These are phyloP conservation scores for Oscheius sp. DNA, from an alignment of 2,888 invertebrate species.

Conservation along the genomic window DNA sequence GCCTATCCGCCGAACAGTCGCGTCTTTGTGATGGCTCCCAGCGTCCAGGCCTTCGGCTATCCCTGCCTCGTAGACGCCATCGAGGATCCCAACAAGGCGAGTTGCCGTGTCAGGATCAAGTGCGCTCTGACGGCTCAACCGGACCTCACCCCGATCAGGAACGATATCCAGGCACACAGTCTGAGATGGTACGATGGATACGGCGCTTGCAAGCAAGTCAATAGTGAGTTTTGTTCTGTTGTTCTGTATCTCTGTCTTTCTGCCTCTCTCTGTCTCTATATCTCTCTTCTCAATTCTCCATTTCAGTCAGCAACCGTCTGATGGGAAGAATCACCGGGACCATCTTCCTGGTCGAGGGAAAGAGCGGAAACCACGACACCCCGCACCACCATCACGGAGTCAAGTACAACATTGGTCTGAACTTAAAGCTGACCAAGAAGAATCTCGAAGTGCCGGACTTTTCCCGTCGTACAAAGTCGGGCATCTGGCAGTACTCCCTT, in stretches of 20 bases:
- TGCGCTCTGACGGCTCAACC: conserved; percentile 61
- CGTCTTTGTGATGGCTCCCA: conserved; percentile 48
- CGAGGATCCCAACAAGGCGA: conserved; percentile 20
- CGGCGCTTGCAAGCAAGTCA: conserved; percentile 78
- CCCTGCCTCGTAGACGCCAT: conserved; percentile 46
- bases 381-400: too few species aligned
- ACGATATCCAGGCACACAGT: conserved; percentile 40
- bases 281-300: background rate
- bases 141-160: conserved; percentile 69
- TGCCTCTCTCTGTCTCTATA: background rate
- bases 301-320: conserved; percentile 78
- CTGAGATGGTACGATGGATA: conserved; percentile 47
- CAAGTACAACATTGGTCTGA: conserved; percentile 83
- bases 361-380: conserved; percentile 50
- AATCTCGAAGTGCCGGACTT: conserved; percentile 85
- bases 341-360: conserved; percentile 79
- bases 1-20: conserved; percentile 44
- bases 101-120: conserved; percentile 46
- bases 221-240: conserved; percentile 36
- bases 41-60: conserved; percentile 43
- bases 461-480: conserved; percentile 79
- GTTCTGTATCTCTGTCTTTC: background rate
- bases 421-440: conserved; percentile 87
- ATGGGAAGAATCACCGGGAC: conserved; percentile 89
- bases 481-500: conserved; percentile 57